Percentiles rank a stretch among this genome's conserved stretches.
These are phyloP conservation scores for Steromphala cineraria DNA, from an alignment of 2,888 invertebrate genomes.

Conservation along the genomic window DNA sequence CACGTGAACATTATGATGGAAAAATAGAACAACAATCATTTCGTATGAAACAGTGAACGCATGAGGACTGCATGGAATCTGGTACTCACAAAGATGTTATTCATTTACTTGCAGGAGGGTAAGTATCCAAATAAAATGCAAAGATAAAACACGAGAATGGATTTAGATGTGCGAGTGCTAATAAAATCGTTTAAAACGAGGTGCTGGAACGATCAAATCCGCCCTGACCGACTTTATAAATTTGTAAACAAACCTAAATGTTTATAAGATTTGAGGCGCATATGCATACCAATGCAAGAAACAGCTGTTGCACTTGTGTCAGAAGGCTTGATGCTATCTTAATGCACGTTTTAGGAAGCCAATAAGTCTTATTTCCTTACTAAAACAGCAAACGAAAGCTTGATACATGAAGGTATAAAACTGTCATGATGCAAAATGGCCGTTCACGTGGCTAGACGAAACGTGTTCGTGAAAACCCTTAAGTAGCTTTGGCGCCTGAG, in stretches of 20 bases:
- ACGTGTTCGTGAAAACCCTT: too few relatives aligned
- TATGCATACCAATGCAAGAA: background rate
- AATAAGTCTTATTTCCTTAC: too few relatives aligned
- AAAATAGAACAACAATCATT: constrained; percentile 20
- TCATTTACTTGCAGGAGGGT: constrained; percentile 97
- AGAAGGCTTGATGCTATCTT: too few relatives aligned
- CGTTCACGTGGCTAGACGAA: too few relatives aligned
- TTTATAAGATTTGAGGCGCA: background rate
- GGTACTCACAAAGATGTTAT: constrained; percentile 79
- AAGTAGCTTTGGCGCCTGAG: too few relatives aligned
- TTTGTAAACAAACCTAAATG: background rate
- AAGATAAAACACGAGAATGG: background rate
- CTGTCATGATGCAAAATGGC: too few relatives aligned
- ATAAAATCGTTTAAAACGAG: too few relatives aligned
- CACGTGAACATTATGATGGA: constrained; percentile 22
- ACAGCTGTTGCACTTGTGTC: too few relatives aligned
- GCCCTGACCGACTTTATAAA: background rate
- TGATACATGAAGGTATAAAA: too few relatives aligned
- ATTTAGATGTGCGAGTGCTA: background rate
- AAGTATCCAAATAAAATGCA: constrained; percentile 77
- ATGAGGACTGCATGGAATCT: constrained; percentile 43
- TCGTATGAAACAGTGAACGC: constrained; percentile 36
- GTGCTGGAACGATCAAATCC: background rate
- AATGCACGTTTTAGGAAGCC: too few relatives aligned
- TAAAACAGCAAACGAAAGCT: too few relatives aligned